phyloP scores from a whole-genome alignment of 2,888 invertebrate genomes.

The Scaptomyza reducta region DNA sequence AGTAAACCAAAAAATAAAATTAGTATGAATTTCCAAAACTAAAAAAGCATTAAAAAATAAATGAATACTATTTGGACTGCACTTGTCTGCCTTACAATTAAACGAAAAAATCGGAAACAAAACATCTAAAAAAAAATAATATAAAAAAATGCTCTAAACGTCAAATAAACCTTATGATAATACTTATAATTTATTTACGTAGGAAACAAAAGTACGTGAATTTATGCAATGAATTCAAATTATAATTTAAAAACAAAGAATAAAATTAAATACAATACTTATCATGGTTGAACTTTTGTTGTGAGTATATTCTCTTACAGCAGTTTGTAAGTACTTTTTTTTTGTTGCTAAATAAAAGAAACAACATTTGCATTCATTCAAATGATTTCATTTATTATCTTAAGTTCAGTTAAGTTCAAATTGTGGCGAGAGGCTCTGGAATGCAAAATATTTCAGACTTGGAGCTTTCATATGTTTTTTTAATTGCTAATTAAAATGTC shows the following conservation, averaged over 20 bases:
- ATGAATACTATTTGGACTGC: slow-evolving; percentile 64
- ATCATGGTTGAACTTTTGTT: background rate
- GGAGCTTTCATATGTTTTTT: slow-evolving; percentile 23
- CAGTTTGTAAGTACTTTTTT: background rate
- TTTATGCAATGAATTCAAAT: slow-evolving; percentile 56
- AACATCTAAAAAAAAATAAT: slow-evolving; percentile 20
- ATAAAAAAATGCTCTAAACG: slow-evolving; percentile 16
- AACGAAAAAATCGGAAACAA: slow-evolving; percentile 26
- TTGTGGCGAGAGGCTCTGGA: slow-evolving; percentile 58
- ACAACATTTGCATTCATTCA: slow-evolving; percentile 34
- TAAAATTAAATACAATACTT: slow-evolving; percentile 32
- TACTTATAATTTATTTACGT: slow-evolving; percentile 62
- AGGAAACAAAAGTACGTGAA: slow-evolving; percentile 46
- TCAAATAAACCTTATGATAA: slow-evolving; percentile 55
- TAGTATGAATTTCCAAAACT: slow-evolving; percentile 25
- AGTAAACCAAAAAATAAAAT: slow-evolving; percentile 21
- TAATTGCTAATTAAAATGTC: slow-evolving; percentile 45
- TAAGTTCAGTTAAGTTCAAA: slow-evolving; percentile 49
- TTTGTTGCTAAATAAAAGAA: slow-evolving; percentile 10
- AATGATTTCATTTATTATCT: slow-evolving; percentile 33
- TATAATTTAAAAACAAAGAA: slow-evolving; percentile 64
- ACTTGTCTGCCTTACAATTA: slow-evolving; percentile 71
- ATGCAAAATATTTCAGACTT: slow-evolving; percentile 60
- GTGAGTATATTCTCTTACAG: background rate
- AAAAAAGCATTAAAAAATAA: slow-evolving; percentile 16